phyloP scores from a whole-genome alignment of 2,797 vertebrate genomes.

The Lutjanus campechanus region DNA sequence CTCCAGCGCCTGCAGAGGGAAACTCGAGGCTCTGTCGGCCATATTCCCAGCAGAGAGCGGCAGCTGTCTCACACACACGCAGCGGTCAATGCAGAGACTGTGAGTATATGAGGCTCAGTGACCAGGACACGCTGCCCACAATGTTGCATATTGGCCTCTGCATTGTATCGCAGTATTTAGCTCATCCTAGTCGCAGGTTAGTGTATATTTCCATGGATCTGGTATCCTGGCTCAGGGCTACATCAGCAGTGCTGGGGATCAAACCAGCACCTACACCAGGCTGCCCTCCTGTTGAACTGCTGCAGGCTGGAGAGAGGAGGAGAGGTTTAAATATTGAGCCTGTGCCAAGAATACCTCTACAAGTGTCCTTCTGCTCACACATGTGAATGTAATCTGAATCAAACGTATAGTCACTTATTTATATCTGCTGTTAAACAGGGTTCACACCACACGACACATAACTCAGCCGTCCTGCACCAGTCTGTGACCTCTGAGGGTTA shows the following conservation, averaged over 20 bases:
- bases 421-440: slow-evolving; percentile 29
- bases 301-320: slow-evolving; percentile 11
- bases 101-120: neutral
- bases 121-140: slow-evolving; percentile 6
- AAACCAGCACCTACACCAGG: slow-evolving; percentile 19
- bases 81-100: slow-evolving; percentile 3
- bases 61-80: neutral
- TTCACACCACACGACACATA: neutral
- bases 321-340: slow-evolving; percentile 16
- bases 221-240: slow-evolving; percentile 24
- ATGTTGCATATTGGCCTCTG: slow-evolving; percentile 15
- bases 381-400: slow-evolving; percentile 76
- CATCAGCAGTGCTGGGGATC: slow-evolving; percentile 5
- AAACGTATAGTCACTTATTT: slow-evolving; percentile 21
- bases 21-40: neutral
- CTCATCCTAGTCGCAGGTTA: slow-evolving; percentile 25
- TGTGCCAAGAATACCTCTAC: slow-evolving; percentile 80
- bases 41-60: slow-evolving; percentile 17
- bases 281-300: neutral
- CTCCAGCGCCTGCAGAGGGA: slow-evolving; percentile 48
- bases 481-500: neutral
- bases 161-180: slow-evolving; percentile 37
- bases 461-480: slow-evolving; percentile 14
- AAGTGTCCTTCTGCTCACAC: slow-evolving; percentile 64
- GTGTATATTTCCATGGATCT: slow-evolving; percentile 15